Evolutionary conservation across 2,888 invertebrate genomes (phyloP).

Genomic region (Ophion slaviceki): DNA sequence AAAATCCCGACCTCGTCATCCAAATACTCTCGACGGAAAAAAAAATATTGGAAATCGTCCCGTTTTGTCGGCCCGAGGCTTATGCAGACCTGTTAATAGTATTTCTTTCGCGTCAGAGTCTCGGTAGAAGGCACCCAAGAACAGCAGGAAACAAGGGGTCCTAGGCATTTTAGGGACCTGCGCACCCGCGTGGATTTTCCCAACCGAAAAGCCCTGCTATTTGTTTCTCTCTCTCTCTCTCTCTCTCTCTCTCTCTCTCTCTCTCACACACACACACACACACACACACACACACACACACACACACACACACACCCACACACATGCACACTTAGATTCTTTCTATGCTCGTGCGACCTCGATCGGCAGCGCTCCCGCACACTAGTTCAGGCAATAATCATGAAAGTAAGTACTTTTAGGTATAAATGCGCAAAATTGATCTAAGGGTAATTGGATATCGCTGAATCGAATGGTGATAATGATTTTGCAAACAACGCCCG

Average conservation of each 20-base stretch:
- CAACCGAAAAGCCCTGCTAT: conserved; percentile 11
- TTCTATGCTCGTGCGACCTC: background rate
- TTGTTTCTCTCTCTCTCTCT: background rate
- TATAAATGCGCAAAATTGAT: too few relatives aligned
- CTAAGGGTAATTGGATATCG: too few relatives aligned
- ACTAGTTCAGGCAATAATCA: background rate
- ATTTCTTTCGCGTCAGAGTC: conserved; percentile 1
- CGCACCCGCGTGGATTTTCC: background rate
- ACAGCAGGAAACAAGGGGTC: conserved; percentile 18
- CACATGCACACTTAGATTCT: background rate
- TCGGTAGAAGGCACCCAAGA: background rate
- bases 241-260: too few relatives aligned
- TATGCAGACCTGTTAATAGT: background rate
- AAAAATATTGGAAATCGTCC: too few relatives aligned
- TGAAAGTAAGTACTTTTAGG: too few relatives aligned
- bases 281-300: too few relatives aligned
- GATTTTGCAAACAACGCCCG: too few relatives aligned
- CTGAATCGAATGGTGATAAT: too few relatives aligned
- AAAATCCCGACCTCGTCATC: too few relatives aligned
- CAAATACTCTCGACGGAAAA: too few relatives aligned
- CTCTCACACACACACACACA: background rate
- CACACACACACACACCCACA: too few relatives aligned
- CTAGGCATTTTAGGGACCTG: conserved; percentile 13
- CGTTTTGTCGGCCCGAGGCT: too few relatives aligned
- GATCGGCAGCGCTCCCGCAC: background rate